Evolutionary conservation across 2,888 invertebrate genomes (phyloP), one percentile per base, ranked within the genome.

Genomic region (Diarsia dahlii): DNA sequence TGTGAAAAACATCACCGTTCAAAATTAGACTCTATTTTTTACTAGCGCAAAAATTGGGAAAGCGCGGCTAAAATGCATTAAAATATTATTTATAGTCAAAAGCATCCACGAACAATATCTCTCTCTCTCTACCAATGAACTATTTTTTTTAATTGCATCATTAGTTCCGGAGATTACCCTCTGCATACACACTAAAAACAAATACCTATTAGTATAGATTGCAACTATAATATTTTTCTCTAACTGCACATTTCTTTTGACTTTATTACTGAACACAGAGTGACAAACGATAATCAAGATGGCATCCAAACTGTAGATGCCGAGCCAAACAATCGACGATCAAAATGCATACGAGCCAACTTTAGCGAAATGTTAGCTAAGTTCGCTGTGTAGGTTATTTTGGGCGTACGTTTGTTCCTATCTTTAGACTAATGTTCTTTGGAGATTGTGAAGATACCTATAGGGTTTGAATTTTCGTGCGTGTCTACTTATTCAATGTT

Each of bases 321-420:
- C 34, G 67, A 68, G 86, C 78, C 86, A 82, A 78, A 82, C 56
- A 62, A 78, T 80, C 18, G 72, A 72, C 62, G 82, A 76, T 82
- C 60, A 50, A 70, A 58, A 62, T n/a, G 52, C 77, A 39, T 64
- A n/a, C 63, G 77, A 82, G 85, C 82, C 85, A 85, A 84, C 58
- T 81, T 84, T 70, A 56, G 52, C 2, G 9, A 65, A 52, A 66
- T 45, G 13, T 65, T 68, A 34, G 56, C 72, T 60, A 52, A 52
- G 23, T 79, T 48, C 13, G 0, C 23, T 13, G 28, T 50, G 60
- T 64, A 77, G 34, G 56, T 60, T 46, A 50, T 81, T 81, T 58
- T 46, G n/a, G 18, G 34, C 18, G 13, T 34, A 54, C 12, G 15
- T 18, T 62, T 50, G 34, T 69, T 58, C 2, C 6, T 60, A 23